Evolutionary conservation across 2,797 vertebrate genomes (phyloP).

Genomic region (Sebastes taczanowskii): DNA sequence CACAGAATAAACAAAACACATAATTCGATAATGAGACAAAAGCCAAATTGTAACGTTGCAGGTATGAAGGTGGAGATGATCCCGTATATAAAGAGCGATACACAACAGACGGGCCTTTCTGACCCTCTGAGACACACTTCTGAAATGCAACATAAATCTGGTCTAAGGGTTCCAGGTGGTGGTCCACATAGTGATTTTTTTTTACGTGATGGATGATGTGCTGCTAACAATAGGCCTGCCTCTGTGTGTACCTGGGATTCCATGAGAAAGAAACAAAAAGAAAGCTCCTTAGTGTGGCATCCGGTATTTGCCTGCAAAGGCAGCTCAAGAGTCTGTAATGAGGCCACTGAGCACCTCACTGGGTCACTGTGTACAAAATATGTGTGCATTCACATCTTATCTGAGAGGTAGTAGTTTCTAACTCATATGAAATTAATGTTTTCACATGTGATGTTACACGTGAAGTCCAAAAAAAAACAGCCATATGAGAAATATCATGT

Average conservation of each 20-base stretch:
- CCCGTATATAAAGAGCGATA: background rate
- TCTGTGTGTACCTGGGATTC: background rate
- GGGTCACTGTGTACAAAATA: background rate
- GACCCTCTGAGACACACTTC: constrained; percentile 9
- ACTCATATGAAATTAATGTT: background rate
- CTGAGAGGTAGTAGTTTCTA: background rate
- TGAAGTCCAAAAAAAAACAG: background rate
- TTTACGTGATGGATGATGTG: constrained; percentile 41
- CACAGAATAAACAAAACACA: background rate
- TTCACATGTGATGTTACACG: background rate
- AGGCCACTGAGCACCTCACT: background rate
- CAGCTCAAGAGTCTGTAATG: background rate
- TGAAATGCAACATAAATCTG: constrained; percentile 30
- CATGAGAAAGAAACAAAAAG: background rate
- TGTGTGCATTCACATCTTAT: background rate
- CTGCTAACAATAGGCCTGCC: constrained; percentile 38
- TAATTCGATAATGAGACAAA: background rate
- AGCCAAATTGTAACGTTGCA: background rate
- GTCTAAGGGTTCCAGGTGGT: background rate
- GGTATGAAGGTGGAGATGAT: background rate
- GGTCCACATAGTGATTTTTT: constrained; percentile 1
- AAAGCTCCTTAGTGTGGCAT: background rate
- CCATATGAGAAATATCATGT: background rate
- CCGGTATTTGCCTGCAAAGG: background rate
- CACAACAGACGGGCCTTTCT: background rate